Percentiles rank a stretch among this genome's conserved stretches.
These are phyloP conservation scores for Exaiptasia diaphana DNA, from an alignment of 64 coral and sea anemone species.

Conservation along the genomic window DNA sequence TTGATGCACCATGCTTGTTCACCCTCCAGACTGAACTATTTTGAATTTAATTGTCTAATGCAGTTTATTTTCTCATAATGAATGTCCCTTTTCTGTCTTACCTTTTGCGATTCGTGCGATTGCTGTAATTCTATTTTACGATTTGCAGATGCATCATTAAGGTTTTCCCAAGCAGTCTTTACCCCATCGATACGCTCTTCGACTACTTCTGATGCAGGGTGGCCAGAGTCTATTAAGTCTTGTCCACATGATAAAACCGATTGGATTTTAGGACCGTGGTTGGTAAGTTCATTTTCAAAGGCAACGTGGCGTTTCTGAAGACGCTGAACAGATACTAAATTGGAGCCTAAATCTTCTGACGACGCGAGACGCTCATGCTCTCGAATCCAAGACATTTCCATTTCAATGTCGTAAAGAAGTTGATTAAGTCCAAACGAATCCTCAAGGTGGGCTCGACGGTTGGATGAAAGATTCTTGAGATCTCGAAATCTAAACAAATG, in stretches of 20 bases:
- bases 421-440: slow-evolving; percentile 76
- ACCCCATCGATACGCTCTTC: slow-evolving; percentile 79
- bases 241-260: slow-evolving; percentile 65
- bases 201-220: slow-evolving; percentile 66
- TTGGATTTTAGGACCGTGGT: slow-evolving; percentile 73
- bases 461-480: slow-evolving; percentile 47
- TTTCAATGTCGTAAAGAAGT: slow-evolving; percentile 82
- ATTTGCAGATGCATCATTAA: slow-evolving; percentile 45
- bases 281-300: slow-evolving; percentile 79
- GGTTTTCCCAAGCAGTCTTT: slow-evolving; percentile 48
- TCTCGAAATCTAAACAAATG: slow-evolving; percentile 50
- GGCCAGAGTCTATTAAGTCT: slow-evolving; percentile 89
- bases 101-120: slow-evolving; percentile 80
- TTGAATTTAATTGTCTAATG: no score
- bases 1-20: background rate
- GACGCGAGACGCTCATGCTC: slow-evolving; percentile 72
- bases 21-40: no score
- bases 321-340: slow-evolving; percentile 74
- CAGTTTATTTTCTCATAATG: no score
- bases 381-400: slow-evolving; percentile 85
- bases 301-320: slow-evolving; percentile 83
- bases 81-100: background rate
- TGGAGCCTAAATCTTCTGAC: slow-evolving; percentile 81
- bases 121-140: slow-evolving; percentile 61
- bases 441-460: slow-evolving; percentile 68